phyloP scores from a whole-genome alignment of 2,113 vertebrate species.

The Eulemur rufifrons region DNA sequence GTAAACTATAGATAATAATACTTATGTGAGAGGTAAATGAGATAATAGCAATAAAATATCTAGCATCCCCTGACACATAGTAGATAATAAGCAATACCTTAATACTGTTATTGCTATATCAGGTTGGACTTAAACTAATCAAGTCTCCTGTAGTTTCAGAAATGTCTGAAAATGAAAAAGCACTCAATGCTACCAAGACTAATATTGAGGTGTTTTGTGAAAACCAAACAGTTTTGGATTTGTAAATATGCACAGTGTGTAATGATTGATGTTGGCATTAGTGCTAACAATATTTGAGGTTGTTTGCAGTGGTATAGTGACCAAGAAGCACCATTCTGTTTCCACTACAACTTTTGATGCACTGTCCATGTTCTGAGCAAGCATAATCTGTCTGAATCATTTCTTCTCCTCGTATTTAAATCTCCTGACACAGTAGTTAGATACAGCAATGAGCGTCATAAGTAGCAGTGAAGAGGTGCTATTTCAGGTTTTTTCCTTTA shows the following conservation, averaged over 20 bases:
- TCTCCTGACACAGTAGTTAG: not conserved
- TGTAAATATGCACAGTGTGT: not conserved
- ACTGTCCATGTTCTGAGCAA: not conserved
- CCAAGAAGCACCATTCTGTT: not conserved
- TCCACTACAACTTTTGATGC: not conserved
- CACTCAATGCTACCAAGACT: not conserved
- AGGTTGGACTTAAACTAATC: not conserved
- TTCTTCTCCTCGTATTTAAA: not conserved
- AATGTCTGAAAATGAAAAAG: constrained; percentile 15
- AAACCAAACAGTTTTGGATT: not conserved
- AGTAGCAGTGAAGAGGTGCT: not conserved
- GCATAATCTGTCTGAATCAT: not conserved
- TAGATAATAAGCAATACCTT: not conserved
- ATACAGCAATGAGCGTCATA: not conserved
- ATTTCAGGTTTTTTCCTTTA: constrained; percentile 45
- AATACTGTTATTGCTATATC: not conserved
- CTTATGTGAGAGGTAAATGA: not conserved
- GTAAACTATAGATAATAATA: not conserved
- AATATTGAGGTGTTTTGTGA: not conserved
- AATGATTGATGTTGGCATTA: not conserved
- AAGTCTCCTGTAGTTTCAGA: not conserved
- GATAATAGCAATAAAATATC: not conserved
- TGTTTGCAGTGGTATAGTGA: not conserved
- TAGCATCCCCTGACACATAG: not conserved
- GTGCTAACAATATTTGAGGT: not conserved